Evolutionary conservation across 2,113 vertebrate genomes (phyloP).

Genomic region (Tretioscincus oriximinensis): DNA sequence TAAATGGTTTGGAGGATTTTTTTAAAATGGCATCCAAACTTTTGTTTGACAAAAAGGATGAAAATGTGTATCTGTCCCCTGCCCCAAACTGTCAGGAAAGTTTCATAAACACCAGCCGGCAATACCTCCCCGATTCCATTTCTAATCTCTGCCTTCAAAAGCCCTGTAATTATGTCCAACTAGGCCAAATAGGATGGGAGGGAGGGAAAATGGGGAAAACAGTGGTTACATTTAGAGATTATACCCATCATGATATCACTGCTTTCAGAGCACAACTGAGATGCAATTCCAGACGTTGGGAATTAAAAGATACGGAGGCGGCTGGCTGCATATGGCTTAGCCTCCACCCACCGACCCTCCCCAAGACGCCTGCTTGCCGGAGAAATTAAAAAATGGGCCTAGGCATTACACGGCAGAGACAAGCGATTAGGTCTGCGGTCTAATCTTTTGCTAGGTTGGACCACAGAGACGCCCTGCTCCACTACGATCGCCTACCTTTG

Average conservation of each 20-base stretch:
- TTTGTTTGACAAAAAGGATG: background rate
- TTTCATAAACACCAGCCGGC: background rate
- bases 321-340: background rate
- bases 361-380: background rate
- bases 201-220: background rate
- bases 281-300: background rate
- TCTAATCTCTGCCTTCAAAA: background rate
- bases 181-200: background rate
- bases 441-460: background rate
- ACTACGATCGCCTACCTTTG: background rate
- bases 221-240: background rate
- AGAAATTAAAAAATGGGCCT: slow-evolving; percentile 4
- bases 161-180: background rate
- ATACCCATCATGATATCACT: background rate
- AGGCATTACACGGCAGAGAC: background rate
- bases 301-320: background rate
- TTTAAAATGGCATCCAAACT: background rate
- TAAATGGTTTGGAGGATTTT: too few relatives aligned
- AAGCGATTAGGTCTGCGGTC: background rate
- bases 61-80: too few relatives aligned
- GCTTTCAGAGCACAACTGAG: background rate
- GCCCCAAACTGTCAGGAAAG: background rate
- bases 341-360: background rate
- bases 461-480: background rate
- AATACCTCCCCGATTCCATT: background rate